Base-by-base conservation (phyloP, 1,140 invertebrate genomes). In the Chymomyza costata region DNA sequence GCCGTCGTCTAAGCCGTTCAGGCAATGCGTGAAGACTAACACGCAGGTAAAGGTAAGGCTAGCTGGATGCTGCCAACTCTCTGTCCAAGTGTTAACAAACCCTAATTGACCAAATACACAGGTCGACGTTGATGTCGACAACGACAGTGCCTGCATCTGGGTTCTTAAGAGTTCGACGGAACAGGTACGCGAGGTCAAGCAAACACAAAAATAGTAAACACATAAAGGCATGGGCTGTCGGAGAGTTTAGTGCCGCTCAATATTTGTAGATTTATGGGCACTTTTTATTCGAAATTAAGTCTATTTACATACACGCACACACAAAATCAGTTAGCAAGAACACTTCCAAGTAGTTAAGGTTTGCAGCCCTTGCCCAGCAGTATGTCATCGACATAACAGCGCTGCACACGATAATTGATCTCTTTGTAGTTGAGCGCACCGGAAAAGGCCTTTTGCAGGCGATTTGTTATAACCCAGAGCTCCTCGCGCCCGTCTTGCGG, bases 371-470 rank as follows among this genome's bases (percentile, higher is more conserved):
- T 52, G 17, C 60, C 51, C 37, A 52, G 18, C 53, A 67, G 21
- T 25, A 60, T 61, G 37, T 68, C 80, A 41, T 78, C 78, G 25
- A 81, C 49, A 16, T 58, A 56, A 58, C 67, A 81, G 6, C 66
- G 59, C 14, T 57, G 28, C 18, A 80, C 62, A 34, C 81, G 61
- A 56, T 78, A 83, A 81, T 83, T 83, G 56, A 81, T 82, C 34
- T 82, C 65, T 15, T 38, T 45, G 35, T 86, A 60, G 56, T 83
- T 87, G 6, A 92, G 65, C 0, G 86, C 86, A 10, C 88, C 90
- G 2, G 85, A 89, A 88, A 92, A 92, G 7, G 89, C 86, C 78
- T 89, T 91, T 68, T 92, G 60, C 14, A 69, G 55, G 10, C 65
- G 50, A 59, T 82, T 64, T n/a, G 60, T 68, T 7, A 81, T 25